Evolutionary conservation across 2,113 vertebrate genomes (phyloP).

Genomic region (Hyperopisus bebe): DNA sequence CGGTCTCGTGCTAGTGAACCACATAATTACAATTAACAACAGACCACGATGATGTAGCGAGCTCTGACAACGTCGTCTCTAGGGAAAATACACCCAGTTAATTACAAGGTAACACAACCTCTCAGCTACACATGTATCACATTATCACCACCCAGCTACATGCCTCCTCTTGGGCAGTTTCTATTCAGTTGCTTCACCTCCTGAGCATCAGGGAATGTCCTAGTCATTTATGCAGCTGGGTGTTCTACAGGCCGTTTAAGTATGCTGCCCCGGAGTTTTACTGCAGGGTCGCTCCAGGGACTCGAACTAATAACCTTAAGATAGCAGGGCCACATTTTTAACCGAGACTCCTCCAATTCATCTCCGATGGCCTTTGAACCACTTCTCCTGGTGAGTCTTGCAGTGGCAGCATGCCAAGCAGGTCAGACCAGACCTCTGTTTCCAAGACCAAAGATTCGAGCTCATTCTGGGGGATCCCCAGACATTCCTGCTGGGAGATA

Average conservation of each 20-base stretch:
- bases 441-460: background rate
- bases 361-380: background rate
- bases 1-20: background rate
- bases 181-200: background rate
- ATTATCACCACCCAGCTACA: background rate
- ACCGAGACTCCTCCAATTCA: background rate
- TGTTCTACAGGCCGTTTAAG: background rate
- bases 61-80: background rate
- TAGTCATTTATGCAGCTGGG: background rate
- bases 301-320: background rate
- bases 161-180: background rate
- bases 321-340: background rate
- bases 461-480: background rate
- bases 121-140: background rate
- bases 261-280: background rate
- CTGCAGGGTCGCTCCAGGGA: background rate
- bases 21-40: constrained; percentile 17
- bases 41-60: background rate
- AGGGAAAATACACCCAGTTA: background rate
- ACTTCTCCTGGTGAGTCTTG: background rate
- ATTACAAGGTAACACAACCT: background rate
- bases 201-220: background rate
- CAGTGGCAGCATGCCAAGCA: background rate
- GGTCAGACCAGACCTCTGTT: background rate
- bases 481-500: background rate